Evolutionary conservation across 2,113 vertebrate species (phyloP), one percentile per base, ranked within the genome.

Genomic region (Procavia capensis): DNA sequence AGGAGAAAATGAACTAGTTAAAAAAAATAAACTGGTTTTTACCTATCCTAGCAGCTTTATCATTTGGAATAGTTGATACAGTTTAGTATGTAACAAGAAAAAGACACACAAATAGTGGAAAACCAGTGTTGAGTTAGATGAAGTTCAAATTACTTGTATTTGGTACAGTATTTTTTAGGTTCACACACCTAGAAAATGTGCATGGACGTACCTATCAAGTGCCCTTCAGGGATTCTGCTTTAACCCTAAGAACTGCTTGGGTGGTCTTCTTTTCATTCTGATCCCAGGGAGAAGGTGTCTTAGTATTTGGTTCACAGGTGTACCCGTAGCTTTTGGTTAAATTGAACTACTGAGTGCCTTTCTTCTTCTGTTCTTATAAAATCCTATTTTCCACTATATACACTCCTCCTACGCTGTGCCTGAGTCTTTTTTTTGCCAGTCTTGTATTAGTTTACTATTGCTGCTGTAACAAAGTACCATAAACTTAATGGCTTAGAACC

Each of bases 101-200:
- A 31, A 24, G 17, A 31, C 25, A 43, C 14, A 68, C 25, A n/a
- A 57, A 31, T 94, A n/a, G 81, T 29, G 47, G 78, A 64, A 91
- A 95, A 76, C n/a, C 11, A 91, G 1, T 76, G 9, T 36, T 59
- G 90, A 59, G 41, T 64, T 82, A 47, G 74, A 80, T 17, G 64
- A 90, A 76, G 24, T 78, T 91, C 14, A 78, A 20, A 63, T n/a
- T 79, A 90, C 13, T 86, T 61, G 10, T 36, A 54, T 91, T 94
- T 96, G 36, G 34, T 78, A 68, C 50, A 76, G 9, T 92, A 89
- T 95, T 86, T 50, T 94, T 94, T 70, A 89, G 72, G 25, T 64
- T 95, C 79, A 94, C 41, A 85, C 75, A 75, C 29, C 75, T 85
- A 85, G 59, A 86, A 80, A 92, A 54, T 88, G 61, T 50, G 47